Percentiles rank a stretch among this genome's conserved stretches.
Evolutionary conservation across 1,140 invertebrate genomes (phyloP).

Genomic region (Nymphalis io): DNA sequence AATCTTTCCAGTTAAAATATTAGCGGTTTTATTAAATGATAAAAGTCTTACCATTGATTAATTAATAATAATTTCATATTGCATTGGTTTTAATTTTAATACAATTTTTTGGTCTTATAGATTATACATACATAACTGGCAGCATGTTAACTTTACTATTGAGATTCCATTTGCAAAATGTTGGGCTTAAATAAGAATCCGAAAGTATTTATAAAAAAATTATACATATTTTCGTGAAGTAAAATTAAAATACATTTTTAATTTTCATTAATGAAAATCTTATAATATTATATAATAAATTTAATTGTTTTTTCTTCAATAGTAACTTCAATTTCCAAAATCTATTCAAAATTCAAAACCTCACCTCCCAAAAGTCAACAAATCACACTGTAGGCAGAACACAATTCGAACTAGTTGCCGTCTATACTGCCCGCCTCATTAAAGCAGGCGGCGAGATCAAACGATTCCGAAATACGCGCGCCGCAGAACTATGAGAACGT

Average conservation of each 20-base stretch:
- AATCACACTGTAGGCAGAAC: slow-evolving; percentile 59
- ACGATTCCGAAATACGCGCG: slow-evolving; percentile 71
- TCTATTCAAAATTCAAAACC: slow-evolving; percentile 32
- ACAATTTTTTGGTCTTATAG: too few relatives aligned
- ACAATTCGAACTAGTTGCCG: slow-evolving; percentile 72
- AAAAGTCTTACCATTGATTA: neutral
- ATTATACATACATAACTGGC: too few relatives aligned
- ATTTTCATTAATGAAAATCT: too few relatives aligned
- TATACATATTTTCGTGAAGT: too few relatives aligned
- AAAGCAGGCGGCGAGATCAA: slow-evolving; percentile 75
- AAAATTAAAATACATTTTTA: too few relatives aligned
- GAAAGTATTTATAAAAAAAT: too few relatives aligned
- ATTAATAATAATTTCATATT: neutral
- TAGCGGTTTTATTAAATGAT: slow-evolving; percentile 27
- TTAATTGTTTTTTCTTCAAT: slow-evolving; percentile 3
- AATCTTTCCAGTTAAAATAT: slow-evolving; percentile 34
- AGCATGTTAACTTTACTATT: too few relatives aligned
- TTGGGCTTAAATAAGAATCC: too few relatives aligned
- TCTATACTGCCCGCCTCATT: slow-evolving; percentile 70
- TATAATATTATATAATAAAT: too few relatives aligned
- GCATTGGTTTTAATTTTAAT: neutral
- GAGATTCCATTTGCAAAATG: too few relatives aligned
- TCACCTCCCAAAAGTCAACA: slow-evolving; percentile 35
- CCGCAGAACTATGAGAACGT: slow-evolving; percentile 57
- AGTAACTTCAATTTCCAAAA: slow-evolving; percentile 2